Percentiles rank a stretch among this genome's conserved stretches.
Evolutionary conservation across 2,888 invertebrate species (phyloP).

Genomic region (Drosophila crucigera): DNA sequence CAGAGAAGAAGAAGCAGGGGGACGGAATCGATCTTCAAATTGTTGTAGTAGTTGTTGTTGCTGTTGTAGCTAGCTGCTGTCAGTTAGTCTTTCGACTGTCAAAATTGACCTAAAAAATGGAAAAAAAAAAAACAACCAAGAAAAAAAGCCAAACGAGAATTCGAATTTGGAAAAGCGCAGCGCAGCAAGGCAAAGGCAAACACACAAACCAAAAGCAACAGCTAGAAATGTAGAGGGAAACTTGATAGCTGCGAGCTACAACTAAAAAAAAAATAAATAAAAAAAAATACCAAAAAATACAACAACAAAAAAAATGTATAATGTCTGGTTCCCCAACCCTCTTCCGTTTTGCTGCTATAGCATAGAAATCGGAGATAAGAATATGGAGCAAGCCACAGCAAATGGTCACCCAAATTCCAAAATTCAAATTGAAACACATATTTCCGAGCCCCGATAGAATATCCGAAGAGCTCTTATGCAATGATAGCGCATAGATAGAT

Average conservation of each 20-base stretch:
- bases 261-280: background rate
- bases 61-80: constrained; percentile 49
- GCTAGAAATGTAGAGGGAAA: constrained; percentile 41
- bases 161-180: constrained; percentile 57
- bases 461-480: constrained; percentile 28
- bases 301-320: background rate
- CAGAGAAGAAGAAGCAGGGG: background rate
- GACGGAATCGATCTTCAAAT: constrained; percentile 35
- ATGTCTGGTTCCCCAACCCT: background rate
- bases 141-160: constrained; percentile 44
- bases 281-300: too few species aligned
- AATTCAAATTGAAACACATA: constrained; percentile 35
- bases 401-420: constrained; percentile 32
- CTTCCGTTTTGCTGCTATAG: background rate
- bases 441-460: constrained; percentile 21
- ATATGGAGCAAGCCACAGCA: constrained; percentile 43
- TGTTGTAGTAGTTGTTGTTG: constrained; percentile 19
- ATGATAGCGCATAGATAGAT: background rate
- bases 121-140: constrained; percentile 42
- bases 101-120: constrained; percentile 72
- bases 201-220: constrained; percentile 5
- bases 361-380: constrained; percentile 69
- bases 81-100: constrained; percentile 66
- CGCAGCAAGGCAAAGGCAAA: constrained; percentile 35
- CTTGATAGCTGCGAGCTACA: constrained; percentile 52